Evolutionary conservation across 2,888 invertebrate genomes (phyloP), one percentile per base, ranked within the genome.

Genomic region (Stenodema calcarata): DNA sequence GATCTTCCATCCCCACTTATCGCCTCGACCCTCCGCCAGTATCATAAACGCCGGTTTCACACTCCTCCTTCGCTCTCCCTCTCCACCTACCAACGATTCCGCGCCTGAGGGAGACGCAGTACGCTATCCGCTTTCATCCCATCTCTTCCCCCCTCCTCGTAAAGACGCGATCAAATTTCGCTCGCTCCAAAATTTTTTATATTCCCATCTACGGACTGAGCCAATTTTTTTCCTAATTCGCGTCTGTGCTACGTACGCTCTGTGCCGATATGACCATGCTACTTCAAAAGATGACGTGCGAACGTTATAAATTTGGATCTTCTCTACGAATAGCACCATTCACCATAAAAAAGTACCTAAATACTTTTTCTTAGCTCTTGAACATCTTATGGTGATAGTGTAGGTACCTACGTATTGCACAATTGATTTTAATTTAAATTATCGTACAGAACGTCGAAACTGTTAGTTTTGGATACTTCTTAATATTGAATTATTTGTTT

Each of bases 341-440:
- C 50, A 50, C 54, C 47, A 80, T 80, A 30, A 80, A 50, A 28
- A 80, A 80, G 80, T 80, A 80, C 7, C 16, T 4, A 35, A 35
- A 35, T 35, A 35, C 35, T 35, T 35, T 4, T 7, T 7, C 2
- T 35, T 35, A 35, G 7, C 4, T 35, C 7, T 35, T 35, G 35
- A 35, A 35, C 35, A 35, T 35, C 35, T 4, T 35, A n/a, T n/a
- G n/a, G n/a, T n/a, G n/a, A n/a, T n/a, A n/a, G n/a, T n/a, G n/a
- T n/a, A n/a, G n/a, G n/a, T n/a, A n/a, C n/a, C n/a, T n/a, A n/a
- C n/a, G n/a, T n/a, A n/a, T n/a, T n/a, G n/a, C n/a, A n/a, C n/a
- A n/a, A n/a, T n/a, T n/a, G n/a, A n/a, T n/a, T n/a, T n/a, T n/a
- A n/a, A n/a, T n/a, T n/a, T n/a, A n/a, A n/a, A n/a, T n/a, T n/a